These are phyloP conservation scores for Sparidentex hasta DNA, from an alignment of 2,797 vertebrate genomes.

Conservation along the genomic window DNA sequence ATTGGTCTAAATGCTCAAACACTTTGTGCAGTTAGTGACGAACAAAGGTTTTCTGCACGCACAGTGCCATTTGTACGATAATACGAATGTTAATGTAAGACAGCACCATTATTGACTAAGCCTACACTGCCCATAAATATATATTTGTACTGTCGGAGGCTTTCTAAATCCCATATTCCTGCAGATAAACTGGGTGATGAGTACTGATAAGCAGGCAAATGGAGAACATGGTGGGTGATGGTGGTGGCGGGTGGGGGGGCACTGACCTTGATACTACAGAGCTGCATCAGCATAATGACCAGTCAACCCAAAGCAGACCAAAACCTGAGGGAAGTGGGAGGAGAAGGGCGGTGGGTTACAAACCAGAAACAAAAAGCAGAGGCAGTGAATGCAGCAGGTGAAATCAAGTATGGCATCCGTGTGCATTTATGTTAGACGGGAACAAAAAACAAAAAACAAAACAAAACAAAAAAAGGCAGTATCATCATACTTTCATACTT, in stretches of 20 bases:
- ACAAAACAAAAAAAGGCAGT: background rate
- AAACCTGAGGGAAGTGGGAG: slow-evolving; percentile 95
- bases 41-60: slow-evolving; percentile 11
- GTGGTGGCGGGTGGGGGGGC: slow-evolving; percentile 76
- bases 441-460: background rate
- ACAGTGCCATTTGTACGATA: background rate
- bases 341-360: slow-evolving; percentile 86
- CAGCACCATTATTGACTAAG: background rate
- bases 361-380: slow-evolving; percentile 63
- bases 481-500: slow-evolving; percentile 50
- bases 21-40: slow-evolving; percentile 18
- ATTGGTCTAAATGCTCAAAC: slow-evolving; percentile 33
- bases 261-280: slow-evolving; percentile 99
- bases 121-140: background rate
- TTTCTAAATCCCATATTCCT: background rate
- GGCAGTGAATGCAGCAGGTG: slow-evolving; percentile 54
- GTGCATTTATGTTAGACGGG: background rate
- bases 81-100: background rate
- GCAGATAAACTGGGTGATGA: slow-evolving; percentile 14
- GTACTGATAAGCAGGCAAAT: slow-evolving; percentile 22
- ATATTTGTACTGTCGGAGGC: background rate
- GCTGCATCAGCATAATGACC: slow-evolving; percentile 99
- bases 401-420: slow-evolving; percentile 16
- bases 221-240: slow-evolving; percentile 11
- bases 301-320: slow-evolving; percentile 95